Base-by-base conservation (phyloP, 2,797 vertebrate genomes). In the Novumbra hubbsi region DNA sequence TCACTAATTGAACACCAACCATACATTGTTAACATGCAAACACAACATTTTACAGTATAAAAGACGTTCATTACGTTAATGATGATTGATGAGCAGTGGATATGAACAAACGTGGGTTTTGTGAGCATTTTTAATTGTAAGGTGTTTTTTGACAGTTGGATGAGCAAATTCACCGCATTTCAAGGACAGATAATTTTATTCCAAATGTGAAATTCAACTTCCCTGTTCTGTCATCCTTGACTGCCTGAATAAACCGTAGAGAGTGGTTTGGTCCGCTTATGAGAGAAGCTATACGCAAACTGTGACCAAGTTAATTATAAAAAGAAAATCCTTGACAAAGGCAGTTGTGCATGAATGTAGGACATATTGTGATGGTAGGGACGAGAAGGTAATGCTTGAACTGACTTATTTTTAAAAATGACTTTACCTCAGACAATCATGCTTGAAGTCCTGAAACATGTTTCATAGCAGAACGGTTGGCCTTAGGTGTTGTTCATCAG, bases 121-220 rank as follows among this genome's bases (percentile, higher is more conserved):
- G 41, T 4, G 1, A 14, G 1, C 14, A 45, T 45, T 45, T 45
- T 9, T 45, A 45, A 45, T 14, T 45, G 9, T 45, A 4, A 41
- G 41, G 41, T 11, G 3, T 45, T 14, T 38, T 45, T 45, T 14
- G 41, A 45, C 41, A 6, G 11, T 21, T 21, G 55, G 6, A 21
- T 21, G 24, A 60, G 11, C 9, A 60, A 60, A 21, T 11, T 24
- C 21, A 9, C 21, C 6, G 11, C 55, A 27, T 24, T 60, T 60
- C 55, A 60, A 24, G 21, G 11, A 60, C 55, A 38, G 45, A 80
- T 63, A 76, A 68, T 73, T 84, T 68, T 72, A 85, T 81, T 84
- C 75, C 76, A 76, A 71, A 41, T 74, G 66, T 85, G 72, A 67
- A 60, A 71, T 69, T 50, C 19, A 30, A 63, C 60, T 76, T 77